A percentile compares a stretch with the other conserved stretches of the same genome.
Evolutionary conservation across 2,113 vertebrate species (phyloP).

Genomic region (Panthera uncia): DNA sequence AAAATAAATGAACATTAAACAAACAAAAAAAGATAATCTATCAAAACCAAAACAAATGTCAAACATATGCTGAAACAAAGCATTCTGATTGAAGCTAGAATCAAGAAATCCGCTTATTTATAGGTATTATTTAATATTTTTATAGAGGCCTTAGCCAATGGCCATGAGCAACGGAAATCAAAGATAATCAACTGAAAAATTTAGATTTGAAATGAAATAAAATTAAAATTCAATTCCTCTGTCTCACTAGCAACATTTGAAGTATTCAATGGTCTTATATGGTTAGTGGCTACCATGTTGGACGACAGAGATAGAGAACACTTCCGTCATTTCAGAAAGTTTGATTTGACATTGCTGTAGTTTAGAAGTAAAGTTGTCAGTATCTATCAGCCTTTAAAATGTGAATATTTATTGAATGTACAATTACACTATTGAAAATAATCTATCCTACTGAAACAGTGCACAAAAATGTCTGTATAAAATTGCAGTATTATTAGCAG

Average conservation of each 20-base stretch:
- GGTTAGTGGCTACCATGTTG: background rate
- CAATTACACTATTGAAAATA: background rate
- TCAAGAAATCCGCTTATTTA: background rate
- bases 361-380: background rate
- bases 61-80: background rate
- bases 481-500: background rate
- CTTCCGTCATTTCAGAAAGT: background rate
- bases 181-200: background rate
- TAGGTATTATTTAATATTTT: background rate
- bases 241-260: background rate
- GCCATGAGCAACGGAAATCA: background rate
- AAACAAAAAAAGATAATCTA: background rate
- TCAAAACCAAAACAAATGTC: background rate
- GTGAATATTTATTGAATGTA: background rate
- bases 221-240: background rate
- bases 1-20: too few species aligned
- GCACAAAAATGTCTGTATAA: background rate
- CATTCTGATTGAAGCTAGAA: background rate
- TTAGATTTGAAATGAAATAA: constrained; percentile 27
- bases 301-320: background rate
- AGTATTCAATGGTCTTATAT: background rate
- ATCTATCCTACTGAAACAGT: background rate
- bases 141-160: background rate
- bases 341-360: background rate
- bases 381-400: background rate